phyloP scores from a whole-genome alignment of 2,888 invertebrate genomes.

The Zaprionus lineosus region DNA sequence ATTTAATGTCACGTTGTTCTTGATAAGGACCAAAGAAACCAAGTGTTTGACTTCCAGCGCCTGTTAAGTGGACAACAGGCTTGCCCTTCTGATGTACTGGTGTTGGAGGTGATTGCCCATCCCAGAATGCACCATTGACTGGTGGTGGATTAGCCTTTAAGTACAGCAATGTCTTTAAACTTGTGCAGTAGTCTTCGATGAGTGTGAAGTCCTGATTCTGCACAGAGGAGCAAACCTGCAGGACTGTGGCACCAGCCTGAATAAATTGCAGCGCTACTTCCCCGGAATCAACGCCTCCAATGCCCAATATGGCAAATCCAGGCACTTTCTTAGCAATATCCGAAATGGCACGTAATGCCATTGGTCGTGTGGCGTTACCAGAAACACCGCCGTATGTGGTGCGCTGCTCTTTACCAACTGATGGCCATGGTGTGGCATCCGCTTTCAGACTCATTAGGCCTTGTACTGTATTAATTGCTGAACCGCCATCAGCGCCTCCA shows the following conservation, averaged over 20 bases:
- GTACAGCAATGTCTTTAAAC: constrained; percentile 93
- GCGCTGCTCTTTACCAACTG: constrained; percentile 89
- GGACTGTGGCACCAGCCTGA: constrained; percentile 94
- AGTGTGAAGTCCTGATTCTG: constrained; percentile 99
- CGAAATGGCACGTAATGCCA: constrained; percentile 95
- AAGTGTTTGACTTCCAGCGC: constrained; percentile 87
- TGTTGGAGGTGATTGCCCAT: constrained; percentile 96
- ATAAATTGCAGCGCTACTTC: constrained; percentile 97
- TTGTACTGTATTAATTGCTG: constrained; percentile 98
- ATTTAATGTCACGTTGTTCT: constrained; percentile 87
- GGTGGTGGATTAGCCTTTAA: constrained; percentile 87
- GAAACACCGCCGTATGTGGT: constrained; percentile 98
- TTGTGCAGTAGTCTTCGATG: constrained; percentile 96
- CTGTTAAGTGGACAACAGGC: constrained; percentile 87
- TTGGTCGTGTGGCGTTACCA: constrained; percentile 96
- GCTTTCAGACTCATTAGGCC: constrained; percentile 94
- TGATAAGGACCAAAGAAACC: constrained; percentile 95
- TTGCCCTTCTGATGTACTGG: constrained; percentile 96
- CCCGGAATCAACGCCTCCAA: constrained; percentile 98
- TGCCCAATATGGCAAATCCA: constrained; percentile 95
- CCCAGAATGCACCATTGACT: constrained; percentile 87
- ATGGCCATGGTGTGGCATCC: constrained; percentile 95
- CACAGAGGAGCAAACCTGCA: constrained; percentile 98
- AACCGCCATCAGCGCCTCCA: constrained; percentile 96
- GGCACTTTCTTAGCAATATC: constrained; percentile 92